Conservation (phyloP, 2,888 invertebrate species). For the Drepana falcataria region DNA sequence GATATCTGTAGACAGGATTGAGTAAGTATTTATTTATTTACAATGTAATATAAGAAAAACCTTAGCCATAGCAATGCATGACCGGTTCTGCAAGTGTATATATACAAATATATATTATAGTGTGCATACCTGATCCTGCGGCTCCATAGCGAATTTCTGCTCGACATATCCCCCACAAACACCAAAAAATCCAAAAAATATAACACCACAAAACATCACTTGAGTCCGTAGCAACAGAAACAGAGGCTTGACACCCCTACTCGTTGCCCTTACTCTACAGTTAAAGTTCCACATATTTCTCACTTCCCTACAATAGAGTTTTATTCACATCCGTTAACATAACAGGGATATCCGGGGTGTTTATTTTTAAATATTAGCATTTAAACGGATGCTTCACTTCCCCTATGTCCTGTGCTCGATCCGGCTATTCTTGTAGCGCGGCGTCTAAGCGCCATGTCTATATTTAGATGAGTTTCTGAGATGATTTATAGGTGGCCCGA, state of each 20-base stretch:
- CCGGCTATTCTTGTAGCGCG: constrained; percentile 39
- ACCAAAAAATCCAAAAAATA: constrained; percentile 44
- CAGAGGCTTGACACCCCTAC: constrained; percentile 59
- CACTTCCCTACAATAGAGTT: constrained; percentile 17
- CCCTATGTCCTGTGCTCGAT: constrained; percentile 28
- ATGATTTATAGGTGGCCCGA: constrained; percentile 34
- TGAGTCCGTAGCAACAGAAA: constrained; percentile 65
- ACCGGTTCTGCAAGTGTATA: too few species aligned
- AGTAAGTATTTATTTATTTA: too few species aligned
- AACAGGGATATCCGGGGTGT: constrained; percentile 46
- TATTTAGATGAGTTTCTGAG: constrained; percentile 36
- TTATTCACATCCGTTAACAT: constrained; percentile 24
- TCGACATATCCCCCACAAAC: constrained; percentile 65
- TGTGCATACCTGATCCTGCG: constrained; percentile 83
- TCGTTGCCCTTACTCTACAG: constrained; percentile 46
- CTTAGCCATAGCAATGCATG: too few species aligned
- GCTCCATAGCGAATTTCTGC: constrained; percentile 95
- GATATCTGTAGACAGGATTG: too few species aligned
- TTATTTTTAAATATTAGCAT: constrained; percentile 57
- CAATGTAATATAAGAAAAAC: too few species aligned
- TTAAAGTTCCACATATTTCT: constrained; percentile 45
- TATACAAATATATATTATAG: neutral
- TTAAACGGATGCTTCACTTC: constrained; percentile 53
- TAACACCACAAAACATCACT: constrained; percentile 26
- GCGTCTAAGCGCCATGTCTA: constrained; percentile 57